Evolutionary conservation across 53 echinoderm and acorn worm species (phyloP).

Genomic region (Crossaster papposus): DNA sequence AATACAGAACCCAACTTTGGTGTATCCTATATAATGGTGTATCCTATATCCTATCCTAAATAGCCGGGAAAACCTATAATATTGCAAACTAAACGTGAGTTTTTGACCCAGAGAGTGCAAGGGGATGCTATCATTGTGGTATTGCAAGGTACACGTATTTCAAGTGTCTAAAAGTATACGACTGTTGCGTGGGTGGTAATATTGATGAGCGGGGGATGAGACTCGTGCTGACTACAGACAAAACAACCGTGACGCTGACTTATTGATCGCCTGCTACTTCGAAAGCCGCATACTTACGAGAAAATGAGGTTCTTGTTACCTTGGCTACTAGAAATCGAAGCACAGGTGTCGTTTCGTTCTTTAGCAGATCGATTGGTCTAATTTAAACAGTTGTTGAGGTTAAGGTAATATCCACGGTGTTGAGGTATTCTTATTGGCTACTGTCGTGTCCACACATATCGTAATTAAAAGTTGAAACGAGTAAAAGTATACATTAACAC

Average conservation of each 20-base stretch:
- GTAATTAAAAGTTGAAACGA: background rate
- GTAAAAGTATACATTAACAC: background rate
- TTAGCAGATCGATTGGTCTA: background rate
- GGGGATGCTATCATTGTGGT: too few species aligned
- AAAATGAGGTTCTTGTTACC: background rate
- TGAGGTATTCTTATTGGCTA: background rate
- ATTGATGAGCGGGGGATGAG: background rate
- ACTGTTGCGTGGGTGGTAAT: background rate
- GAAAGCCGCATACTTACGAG: background rate
- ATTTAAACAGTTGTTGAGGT: background rate
- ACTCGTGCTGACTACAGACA: background rate
- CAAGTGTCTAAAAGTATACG: background rate
- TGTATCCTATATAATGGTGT: too few species aligned
- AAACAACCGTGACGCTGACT: background rate
- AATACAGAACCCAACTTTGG: too few species aligned
- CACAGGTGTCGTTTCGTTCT: slow-evolving; percentile 3
- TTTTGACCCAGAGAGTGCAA: too few species aligned
- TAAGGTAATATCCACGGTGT: background rate
- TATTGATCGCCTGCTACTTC: background rate
- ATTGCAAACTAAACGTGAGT: too few species aligned
- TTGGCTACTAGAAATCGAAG: background rate
- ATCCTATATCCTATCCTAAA: too few species aligned
- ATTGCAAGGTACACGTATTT: too few species aligned
- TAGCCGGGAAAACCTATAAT: too few species aligned
- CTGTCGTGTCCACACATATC: background rate